A percentile compares a stretch with the other conserved stretches of the same genome.
Conservation (phyloP, 2,797 vertebrate genomes). For the Myotis planiceps region DNA sequence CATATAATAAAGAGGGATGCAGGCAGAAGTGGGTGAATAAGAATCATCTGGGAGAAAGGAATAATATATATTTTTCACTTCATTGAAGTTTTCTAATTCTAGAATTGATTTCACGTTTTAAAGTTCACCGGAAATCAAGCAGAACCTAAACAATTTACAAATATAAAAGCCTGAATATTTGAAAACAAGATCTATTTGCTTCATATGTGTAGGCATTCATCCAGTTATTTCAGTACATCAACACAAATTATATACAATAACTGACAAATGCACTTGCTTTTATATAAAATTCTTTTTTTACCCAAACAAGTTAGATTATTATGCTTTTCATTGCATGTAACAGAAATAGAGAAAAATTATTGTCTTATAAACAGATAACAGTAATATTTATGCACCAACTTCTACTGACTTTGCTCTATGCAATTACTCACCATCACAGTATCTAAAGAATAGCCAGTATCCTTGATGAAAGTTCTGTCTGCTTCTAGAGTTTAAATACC, state of each 20-base stretch:
- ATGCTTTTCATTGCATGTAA: background rate
- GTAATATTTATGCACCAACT: background rate
- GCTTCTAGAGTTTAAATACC: background rate
- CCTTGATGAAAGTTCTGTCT: background rate
- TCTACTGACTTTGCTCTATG: background rate
- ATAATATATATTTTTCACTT: slow-evolving; percentile 72
- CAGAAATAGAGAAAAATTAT: background rate
- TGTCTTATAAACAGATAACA: background rate
- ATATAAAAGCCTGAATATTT: slow-evolving; percentile 70
- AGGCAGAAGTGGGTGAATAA: background rate
- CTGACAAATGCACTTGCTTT: slow-evolving; percentile 36
- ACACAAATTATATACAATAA: background rate
- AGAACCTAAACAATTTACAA: slow-evolving; percentile 80
- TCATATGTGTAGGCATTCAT: slow-evolving; percentile 24
- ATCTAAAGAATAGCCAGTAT: background rate
- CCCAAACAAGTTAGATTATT: background rate
- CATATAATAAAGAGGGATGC: background rate
- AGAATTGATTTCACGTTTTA: slow-evolving; percentile 79
- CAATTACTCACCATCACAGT: background rate
- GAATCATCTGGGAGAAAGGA: background rate
- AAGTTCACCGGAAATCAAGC: slow-evolving; percentile 78
- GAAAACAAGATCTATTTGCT: slow-evolving; percentile 68
- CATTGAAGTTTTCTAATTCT: slow-evolving; percentile 68
- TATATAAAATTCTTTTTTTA: background rate
- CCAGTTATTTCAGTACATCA: slow-evolving; percentile 37